Base-by-base conservation (phyloP, 2,888 invertebrate genomes). In the Leptinotarsa rubiginosa region DNA sequence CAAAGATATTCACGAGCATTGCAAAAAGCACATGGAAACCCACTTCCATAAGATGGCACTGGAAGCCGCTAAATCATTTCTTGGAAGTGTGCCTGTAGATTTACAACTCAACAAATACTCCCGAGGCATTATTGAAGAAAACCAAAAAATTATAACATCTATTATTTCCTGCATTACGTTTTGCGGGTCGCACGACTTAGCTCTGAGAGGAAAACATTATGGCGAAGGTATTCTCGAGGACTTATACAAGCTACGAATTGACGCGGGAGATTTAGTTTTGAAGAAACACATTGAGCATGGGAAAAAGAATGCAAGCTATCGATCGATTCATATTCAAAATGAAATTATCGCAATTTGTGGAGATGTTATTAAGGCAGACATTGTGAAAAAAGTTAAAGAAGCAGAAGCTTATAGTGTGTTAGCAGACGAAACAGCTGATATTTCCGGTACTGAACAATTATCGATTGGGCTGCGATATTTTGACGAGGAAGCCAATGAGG, bases 261-360 rank as follows among this genome's bases (percentile, higher is more conserved):
- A 25, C 25, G 25, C 25, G 25, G 25, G 25, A 25, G 25, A 83
- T 74, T 41, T 67, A 67, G 47, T 72, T 77, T 79, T 84, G 67
- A 82, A 83, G 77, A 75, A 81, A 66, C 84, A 85, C 78, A 76
- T 83, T 70, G 81, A 83, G 73, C 71, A 78, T 22, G 79, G 81
- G 25, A 72, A 67, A 71, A 81, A 80, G 73, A 84, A 85, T 78
- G 25, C 25, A 25, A 25, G 83, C 70, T 84, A 85, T 74, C 75
- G 72, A 69, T 84, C 83, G 47, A 79, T 75, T 69, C 71, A 75
- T 76, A 83, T 85, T 71, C 84, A 85, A 84, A 86, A 86, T 81
- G 81, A 85, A 80, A 78, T 77, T 69, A 81, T 77, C 22, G 67
- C n/a, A 7, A 68, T 70, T 65, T 78, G 78, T 78, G 73, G 79